Percentiles rank a stretch among this genome's conserved stretches.
Evolutionary conservation across 2,113 vertebrate species (phyloP).

Genomic region (Callorhinus ursinus): DNA sequence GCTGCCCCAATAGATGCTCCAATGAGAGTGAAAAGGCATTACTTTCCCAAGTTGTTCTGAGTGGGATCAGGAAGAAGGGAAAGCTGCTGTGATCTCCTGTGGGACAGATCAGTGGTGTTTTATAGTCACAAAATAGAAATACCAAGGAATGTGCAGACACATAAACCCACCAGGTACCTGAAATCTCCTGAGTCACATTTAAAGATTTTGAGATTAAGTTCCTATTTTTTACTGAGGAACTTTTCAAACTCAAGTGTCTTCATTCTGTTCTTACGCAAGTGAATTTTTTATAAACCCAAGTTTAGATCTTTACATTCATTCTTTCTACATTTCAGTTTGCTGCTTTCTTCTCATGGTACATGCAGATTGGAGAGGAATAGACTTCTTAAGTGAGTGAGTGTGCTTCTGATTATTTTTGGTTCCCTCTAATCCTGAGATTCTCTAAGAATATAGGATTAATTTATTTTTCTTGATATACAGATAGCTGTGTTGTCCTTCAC

Average conservation of each 20-base stretch:
- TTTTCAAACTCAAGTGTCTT: slow-evolving; percentile 3
- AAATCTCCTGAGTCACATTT: neutral
- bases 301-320: neutral
- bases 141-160: neutral
- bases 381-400: neutral
- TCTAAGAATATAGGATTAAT: neutral
- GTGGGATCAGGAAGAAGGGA: neutral
- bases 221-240: neutral
- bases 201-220: neutral
- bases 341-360: neutral
- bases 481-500: neutral
- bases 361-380: neutral
- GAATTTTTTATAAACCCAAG: neutral
- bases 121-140: neutral
- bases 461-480: neutral
- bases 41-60: neutral
- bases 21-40: neutral
- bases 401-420: neutral
- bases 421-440: neutral
- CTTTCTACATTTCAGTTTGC: neutral
- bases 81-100: neutral
- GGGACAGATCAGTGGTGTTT: neutral
- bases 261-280: neutral
- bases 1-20: rapidly evolving
- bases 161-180: neutral